Evolutionary conservation across 2,113 vertebrate genomes (phyloP).

Genomic region (Alectura lathami): DNA sequence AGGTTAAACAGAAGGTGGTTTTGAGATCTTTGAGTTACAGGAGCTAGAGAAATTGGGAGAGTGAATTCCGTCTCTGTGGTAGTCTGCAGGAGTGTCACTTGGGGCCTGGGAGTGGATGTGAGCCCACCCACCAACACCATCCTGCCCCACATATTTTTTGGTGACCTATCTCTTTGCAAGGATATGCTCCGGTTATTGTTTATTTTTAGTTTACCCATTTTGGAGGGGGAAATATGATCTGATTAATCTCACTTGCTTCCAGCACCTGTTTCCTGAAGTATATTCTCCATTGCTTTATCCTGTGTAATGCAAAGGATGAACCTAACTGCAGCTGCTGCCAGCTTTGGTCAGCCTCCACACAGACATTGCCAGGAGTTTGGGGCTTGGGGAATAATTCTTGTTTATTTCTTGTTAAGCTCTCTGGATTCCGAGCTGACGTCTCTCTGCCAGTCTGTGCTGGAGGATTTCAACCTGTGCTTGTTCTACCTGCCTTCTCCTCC

Average conservation of each 20-base stretch:
- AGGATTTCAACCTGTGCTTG: constrained; percentile 97
- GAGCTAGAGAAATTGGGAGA: neutral
- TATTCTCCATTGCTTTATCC: neutral
- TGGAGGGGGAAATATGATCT: neutral
- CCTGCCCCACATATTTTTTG: neutral
- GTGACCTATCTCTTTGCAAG: neutral
- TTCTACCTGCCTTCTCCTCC: constrained; percentile 89
- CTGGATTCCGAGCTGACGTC: constrained; percentile 91
- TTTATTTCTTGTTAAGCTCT: constrained; percentile 70
- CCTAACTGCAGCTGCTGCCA: neutral
- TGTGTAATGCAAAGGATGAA: neutral
- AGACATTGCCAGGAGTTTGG: neutral
- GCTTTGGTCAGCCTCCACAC: neutral
- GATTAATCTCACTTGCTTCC: neutral
- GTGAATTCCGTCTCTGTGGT: neutral
- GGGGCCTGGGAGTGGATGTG: neutral
- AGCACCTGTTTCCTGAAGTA: neutral
- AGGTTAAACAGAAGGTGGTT: neutral
- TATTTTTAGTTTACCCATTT: neutral
- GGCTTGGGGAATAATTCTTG: neutral
- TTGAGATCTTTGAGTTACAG: neutral
- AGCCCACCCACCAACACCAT: neutral
- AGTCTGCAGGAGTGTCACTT: too few relatives aligned
- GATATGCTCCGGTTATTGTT: neutral
- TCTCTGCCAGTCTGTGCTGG: constrained; percentile 95